Evolutionary conservation across 2,888 invertebrate genomes (phyloP).

Genomic region (Leptopilina syphax): DNA sequence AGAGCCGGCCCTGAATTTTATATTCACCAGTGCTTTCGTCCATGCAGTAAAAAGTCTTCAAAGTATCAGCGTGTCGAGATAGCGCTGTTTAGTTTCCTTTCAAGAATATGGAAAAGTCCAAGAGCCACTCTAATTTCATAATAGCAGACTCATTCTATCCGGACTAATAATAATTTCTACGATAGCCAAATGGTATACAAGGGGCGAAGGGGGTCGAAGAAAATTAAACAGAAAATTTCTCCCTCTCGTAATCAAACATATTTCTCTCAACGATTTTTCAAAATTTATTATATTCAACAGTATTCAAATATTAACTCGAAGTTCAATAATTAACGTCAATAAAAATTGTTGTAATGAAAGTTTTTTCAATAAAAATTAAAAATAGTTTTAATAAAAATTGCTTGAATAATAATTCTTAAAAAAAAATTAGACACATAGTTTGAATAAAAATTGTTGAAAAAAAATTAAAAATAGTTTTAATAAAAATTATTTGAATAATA

Average conservation of each 20-base stretch:
- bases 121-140: constrained; percentile 56
- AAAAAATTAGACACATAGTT: no score
- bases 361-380: no score
- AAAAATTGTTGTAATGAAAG: no score
- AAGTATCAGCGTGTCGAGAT: constrained; percentile 53
- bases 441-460: no score
- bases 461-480: no score
- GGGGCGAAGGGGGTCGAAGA: constrained; percentile 51
- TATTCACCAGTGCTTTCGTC: constrained; percentile 49
- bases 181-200: constrained; percentile 51
- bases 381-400: no score
- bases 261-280: background rate
- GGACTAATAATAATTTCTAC: constrained; percentile 58
- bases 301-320: no score
- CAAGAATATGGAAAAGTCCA: constrained; percentile 52
- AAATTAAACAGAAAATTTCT: constrained; percentile 29
- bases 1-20: constrained; percentile 36
- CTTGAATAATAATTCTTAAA: no score
- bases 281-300: no score
- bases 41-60: constrained; percentile 49
- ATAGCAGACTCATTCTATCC: constrained; percentile 57
- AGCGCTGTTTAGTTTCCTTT: constrained; percentile 38
- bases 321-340: no score
- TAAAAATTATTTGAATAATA: no score
- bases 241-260: background rate